Percentiles rank a stretch among this genome's conserved stretches.
Evolutionary conservation across 2,888 invertebrate species (phyloP).

Genomic region (Boloria euphrosyne): DNA sequence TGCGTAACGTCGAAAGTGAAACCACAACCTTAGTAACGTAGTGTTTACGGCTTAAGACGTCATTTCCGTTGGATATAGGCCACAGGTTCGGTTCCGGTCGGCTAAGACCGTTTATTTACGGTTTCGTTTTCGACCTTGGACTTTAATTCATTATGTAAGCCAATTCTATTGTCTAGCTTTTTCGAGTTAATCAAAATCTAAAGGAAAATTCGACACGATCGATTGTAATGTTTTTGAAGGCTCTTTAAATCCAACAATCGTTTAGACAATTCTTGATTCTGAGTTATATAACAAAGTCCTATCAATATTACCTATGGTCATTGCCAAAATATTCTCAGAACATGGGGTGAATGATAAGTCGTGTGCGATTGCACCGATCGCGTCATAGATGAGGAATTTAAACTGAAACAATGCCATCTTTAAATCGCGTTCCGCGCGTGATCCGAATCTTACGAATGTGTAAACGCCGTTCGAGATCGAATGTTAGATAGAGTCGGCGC

Average conservation of each 20-base stretch:
- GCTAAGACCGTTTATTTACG: conserved; percentile 64
- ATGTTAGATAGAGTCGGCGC: conserved; percentile 37
- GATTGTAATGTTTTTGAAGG: conserved; percentile 14
- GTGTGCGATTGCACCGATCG: conserved; percentile 54
- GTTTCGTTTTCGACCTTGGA: conserved; percentile 73
- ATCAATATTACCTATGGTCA: conserved; percentile 36
- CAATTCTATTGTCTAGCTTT: conserved; percentile 48
- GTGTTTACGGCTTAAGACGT: conserved; percentile 53
- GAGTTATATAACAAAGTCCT: conserved; percentile 19
- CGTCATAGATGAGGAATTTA: conserved; percentile 75
- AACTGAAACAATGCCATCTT: conserved; percentile 76
- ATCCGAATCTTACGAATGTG: conserved; percentile 51
- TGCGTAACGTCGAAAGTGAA: conserved; percentile 72
- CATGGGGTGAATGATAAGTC: conserved; percentile 55
- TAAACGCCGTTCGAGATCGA: conserved; percentile 38
- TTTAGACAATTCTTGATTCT: conserved; percentile 8
- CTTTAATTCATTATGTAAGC: conserved; percentile 56
- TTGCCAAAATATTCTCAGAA: conserved; percentile 61
- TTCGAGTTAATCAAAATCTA: conserved; percentile 37
- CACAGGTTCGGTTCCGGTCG: conserved; percentile 64
- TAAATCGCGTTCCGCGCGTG: conserved; percentile 57
- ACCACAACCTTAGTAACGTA: conserved; percentile 49
- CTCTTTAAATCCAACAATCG: background rate
- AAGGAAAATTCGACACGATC: conserved; percentile 22
- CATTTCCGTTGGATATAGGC: conserved; percentile 68